Percentiles rank a stretch among this genome's conserved stretches.
Conservation (phyloP, 1,140 invertebrate species). For the Gryllus bimaculatus region DNA sequence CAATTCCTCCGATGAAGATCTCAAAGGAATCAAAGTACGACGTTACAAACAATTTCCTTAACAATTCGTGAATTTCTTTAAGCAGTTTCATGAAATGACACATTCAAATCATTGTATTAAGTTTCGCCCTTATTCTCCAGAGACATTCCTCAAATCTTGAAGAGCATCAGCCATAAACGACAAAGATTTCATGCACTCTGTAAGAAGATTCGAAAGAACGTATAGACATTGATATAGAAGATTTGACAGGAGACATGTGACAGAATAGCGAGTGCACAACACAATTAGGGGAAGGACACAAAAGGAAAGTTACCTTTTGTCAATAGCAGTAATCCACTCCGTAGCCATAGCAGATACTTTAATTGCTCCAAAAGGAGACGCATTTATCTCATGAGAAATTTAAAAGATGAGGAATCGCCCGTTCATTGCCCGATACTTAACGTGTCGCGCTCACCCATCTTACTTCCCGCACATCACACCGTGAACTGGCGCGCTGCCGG, state of each 20-base stretch:
- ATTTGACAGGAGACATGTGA: neutral
- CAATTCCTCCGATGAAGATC: no score
- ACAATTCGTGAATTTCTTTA: no score
- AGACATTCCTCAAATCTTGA: no score
- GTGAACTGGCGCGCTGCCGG: neutral
- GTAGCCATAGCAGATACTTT: conserved; percentile 14
- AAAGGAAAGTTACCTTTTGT: conserved; percentile 14
- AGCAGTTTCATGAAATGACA: no score
- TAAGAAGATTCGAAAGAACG: no score
- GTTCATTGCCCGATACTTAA: neutral
- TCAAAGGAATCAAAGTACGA: no score
- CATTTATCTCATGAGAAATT: conserved; percentile 9
- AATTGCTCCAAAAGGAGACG: neutral
- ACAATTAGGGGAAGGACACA: neutral
- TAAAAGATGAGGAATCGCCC: neutral
- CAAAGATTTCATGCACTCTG: no score
- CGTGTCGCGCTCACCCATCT: neutral
- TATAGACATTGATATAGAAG: no score
- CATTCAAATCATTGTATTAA: no score
- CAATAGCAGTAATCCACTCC: conserved; percentile 18
- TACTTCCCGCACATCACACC: neutral
- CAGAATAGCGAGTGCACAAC: neutral
- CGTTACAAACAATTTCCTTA: no score
- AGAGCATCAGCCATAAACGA: no score
- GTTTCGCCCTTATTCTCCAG: no score